phyloP scores from a whole-genome alignment of 2,797 vertebrate genomes.

The Semaprochilodus insignis region DNA sequence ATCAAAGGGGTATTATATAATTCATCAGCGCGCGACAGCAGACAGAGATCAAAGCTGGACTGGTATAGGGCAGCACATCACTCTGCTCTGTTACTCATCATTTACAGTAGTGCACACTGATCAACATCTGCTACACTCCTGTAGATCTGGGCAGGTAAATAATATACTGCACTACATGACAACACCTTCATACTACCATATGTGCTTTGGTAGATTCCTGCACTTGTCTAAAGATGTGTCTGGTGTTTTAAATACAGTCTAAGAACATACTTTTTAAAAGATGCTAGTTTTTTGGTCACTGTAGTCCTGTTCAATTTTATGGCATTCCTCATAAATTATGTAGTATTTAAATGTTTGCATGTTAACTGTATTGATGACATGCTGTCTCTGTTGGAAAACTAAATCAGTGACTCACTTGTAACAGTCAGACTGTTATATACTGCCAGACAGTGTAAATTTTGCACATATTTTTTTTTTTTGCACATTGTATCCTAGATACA shows the following conservation, averaged over 20 bases:
- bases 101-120: slow-evolving; percentile 39
- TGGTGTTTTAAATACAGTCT: neutral
- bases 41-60: slow-evolving; percentile 49
- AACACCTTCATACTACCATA: neutral
- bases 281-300: no score
- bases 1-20: slow-evolving; percentile 59
- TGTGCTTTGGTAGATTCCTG: neutral
- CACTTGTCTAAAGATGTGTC: neutral
- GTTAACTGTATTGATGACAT: no score
- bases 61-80: slow-evolving; percentile 41
- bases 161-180: slow-evolving; percentile 6
- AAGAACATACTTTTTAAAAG: neutral
- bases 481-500: no score
- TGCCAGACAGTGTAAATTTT: no score
- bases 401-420: no score
- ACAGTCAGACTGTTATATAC: no score
- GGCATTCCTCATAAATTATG: no score
- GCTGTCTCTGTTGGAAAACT: no score
- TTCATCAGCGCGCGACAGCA: slow-evolving; percentile 48
- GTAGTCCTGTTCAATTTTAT: neutral
- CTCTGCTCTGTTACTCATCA: slow-evolving; percentile 30
- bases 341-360: no score
- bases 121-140: slow-evolving; percentile 8
- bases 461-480: no score
- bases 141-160: slow-evolving; percentile 12